A percentile compares a stretch with the other conserved stretches of the same genome.
These are phyloP conservation scores for Hybos culiciformis DNA, from an alignment of 2,888 invertebrate genomes.

Conservation along the genomic window DNA sequence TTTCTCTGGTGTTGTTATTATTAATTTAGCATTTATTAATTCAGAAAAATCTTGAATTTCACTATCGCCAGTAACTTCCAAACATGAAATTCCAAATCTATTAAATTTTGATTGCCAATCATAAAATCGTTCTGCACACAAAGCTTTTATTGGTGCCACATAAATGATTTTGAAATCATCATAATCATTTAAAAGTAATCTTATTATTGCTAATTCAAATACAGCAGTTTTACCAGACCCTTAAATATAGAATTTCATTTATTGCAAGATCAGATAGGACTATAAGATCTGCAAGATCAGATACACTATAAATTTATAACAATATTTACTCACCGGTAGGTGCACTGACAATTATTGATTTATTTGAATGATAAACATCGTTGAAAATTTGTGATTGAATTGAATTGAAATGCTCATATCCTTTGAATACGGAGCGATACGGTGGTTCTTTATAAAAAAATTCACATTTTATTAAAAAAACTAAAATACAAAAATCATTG, in stretches of 20 bases:
- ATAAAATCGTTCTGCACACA: conserved; percentile 54
- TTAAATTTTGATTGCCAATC: conserved; percentile 64
- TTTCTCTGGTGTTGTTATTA: conserved; percentile 73
- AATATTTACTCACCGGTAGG: no score
- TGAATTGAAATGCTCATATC: conserved; percentile 52
- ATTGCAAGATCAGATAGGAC: no score
- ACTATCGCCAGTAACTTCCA: conserved; percentile 67
- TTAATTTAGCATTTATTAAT: conserved; percentile 41
- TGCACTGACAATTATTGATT: conserved; percentile 58
- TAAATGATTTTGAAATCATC: conserved; percentile 55
- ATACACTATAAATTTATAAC: no score
- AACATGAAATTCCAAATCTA: conserved; percentile 45
- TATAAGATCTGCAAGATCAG: no score
- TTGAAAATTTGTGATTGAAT: conserved; percentile 60
- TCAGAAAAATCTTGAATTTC: conserved; percentile 45
- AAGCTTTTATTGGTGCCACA: conserved; percentile 72
- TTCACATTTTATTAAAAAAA: no score
- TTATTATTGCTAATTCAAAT: conserved; percentile 67
- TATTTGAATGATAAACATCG: conserved; percentile 52
- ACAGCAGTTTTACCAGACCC: conserved; percentile 72
- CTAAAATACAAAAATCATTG: no score
- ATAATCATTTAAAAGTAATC: conserved; percentile 37
- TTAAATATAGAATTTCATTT: no score
- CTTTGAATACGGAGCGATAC: conserved; percentile 40
- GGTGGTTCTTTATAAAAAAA: conserved; percentile 33